Evolutionary conservation across 2,888 invertebrate species (phyloP).

Genomic region (Acronicta aceris): DNA sequence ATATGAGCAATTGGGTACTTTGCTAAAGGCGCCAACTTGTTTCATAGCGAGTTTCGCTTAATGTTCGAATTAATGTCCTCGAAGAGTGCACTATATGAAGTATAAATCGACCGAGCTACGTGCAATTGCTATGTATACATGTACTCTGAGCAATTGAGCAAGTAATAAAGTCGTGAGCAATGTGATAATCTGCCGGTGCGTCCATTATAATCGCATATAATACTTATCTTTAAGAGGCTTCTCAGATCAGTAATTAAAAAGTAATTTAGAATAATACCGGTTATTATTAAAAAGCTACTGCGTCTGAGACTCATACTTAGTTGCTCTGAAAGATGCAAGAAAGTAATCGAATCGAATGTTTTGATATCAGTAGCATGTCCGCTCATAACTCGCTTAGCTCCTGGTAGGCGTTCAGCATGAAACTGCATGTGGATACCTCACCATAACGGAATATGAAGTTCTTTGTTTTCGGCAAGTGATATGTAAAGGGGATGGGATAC

Average conservation of each 20-base stretch:
- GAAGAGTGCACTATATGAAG: neutral
- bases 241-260: slow-evolving; percentile 46
- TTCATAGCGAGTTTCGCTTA: no score
- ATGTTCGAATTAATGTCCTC: no score
- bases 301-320: no score
- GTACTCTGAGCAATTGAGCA: slow-evolving; percentile 12
- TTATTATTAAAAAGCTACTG: no score
- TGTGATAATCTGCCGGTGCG: slow-evolving; percentile 32
- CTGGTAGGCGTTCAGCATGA: slow-evolving; percentile 6
- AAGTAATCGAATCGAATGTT: no score
- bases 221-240: slow-evolving; percentile 38
- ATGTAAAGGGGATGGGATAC: slow-evolving; percentile 49
- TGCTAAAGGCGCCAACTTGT: no score
- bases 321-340: no score
- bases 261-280: no score
- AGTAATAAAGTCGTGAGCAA: slow-evolving; percentile 41
- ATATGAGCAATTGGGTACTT: no score
- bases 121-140: neutral
- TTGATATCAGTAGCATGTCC: no score
- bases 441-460: slow-evolving; percentile 49
- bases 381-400: slow-evolving; percentile 11
- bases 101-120: slow-evolving; percentile 11
- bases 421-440: slow-evolving; percentile 29
- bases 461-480: slow-evolving; percentile 58
- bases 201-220: slow-evolving; percentile 39